Evolutionary conservation across 2,888 invertebrate species (phyloP).

Genomic region (Eurytoma californica): DNA sequence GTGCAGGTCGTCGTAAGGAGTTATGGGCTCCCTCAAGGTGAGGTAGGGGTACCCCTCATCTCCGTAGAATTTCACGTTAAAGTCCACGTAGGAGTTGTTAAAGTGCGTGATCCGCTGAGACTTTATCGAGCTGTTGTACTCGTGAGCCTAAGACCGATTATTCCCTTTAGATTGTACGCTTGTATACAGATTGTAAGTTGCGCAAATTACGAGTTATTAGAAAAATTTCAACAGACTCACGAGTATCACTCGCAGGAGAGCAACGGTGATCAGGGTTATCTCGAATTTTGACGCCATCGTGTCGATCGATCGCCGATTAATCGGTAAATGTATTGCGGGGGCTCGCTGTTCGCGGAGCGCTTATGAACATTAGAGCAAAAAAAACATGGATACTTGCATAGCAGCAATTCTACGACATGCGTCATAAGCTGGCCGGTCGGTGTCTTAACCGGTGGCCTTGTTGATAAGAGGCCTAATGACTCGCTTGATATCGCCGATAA

Average conservation of each 20-base stretch:
- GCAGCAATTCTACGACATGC: conserved; percentile 8
- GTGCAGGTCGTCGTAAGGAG: conserved; percentile 58
- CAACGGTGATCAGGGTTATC: not conserved
- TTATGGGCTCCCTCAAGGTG: conserved; percentile 56
- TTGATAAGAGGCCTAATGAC: conserved; percentile 24
- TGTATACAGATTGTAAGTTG: no score
- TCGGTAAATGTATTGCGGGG: no score
- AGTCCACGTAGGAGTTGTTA: conserved; percentile 57
- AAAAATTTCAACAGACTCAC: conserved; percentile 11
- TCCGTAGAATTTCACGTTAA: conserved; percentile 53
- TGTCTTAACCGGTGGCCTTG: conserved; percentile 3
- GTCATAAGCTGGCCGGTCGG: not conserved
- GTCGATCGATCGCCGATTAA: not conserved
- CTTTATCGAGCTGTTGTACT: conserved; percentile 53
- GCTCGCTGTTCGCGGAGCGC: not conserved
- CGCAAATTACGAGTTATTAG: not conserved
- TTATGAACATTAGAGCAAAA: not conserved
- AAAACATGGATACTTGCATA: conserved; percentile 13
- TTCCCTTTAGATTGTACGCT: not conserved
- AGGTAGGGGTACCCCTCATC: conserved; percentile 59
- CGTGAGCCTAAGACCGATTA: conserved; percentile 42
- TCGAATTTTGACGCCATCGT: conserved; percentile 19
- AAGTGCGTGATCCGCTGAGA: conserved; percentile 57
- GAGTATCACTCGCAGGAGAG: not conserved
- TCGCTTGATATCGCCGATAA: conserved; percentile 21